Evolutionary conservation across 1,140 invertebrate species (phyloP), one percentile per base, ranked within the genome.

Genomic region (Lanistes nyassanus): DNA sequence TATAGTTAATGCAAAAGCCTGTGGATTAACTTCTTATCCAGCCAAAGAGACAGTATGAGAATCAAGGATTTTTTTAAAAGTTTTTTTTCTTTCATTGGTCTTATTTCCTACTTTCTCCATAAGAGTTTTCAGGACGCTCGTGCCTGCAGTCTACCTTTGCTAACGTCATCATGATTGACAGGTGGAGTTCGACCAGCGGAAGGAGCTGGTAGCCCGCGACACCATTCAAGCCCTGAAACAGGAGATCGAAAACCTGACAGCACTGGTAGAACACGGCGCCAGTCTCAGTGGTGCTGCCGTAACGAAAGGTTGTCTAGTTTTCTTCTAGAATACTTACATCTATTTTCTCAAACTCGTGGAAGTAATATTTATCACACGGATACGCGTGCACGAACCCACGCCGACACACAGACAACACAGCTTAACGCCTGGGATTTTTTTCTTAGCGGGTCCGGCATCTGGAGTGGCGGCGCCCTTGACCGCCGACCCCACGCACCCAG

Each of bases 191-290:
- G 42, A 16, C 9, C 66, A 42, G 37, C 21, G 56, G 47, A 71
- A 51, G 29, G 68, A 71, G 31, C 29, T 36, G 47, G 2, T 16
- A 34, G 47, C 68, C 7, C 47, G 23, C 5, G 68, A 71, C 21
- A 71, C 68, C 9, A 71, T 71, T 55, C 36, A 21, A 3, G 7
- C 29, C 5, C 19, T 71, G 51, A 42, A 58, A 0, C 9, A 34
- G 26, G 68, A 71, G 53, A 71, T 71, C 29, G 68, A 71, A 3
- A 19, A 37, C 26, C 31, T 71, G 11, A 71, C 47, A 5, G 5
- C 0, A 7, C 68, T 71, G 51, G 68, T 71, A 13, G 42, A 71
- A 51, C 31, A 71, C 5, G 36, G 68, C 19, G 68, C 68, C 4
- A 23, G 56, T n/a, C n/a, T n/a, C n/a, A n/a, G n/a, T n/a, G n/a